Percentiles rank a stretch among this genome's conserved stretches.
These are phyloP conservation scores for Rhamphomyia laevipes DNA, from an alignment of 2,888 invertebrate species.

Conservation along the genomic window DNA sequence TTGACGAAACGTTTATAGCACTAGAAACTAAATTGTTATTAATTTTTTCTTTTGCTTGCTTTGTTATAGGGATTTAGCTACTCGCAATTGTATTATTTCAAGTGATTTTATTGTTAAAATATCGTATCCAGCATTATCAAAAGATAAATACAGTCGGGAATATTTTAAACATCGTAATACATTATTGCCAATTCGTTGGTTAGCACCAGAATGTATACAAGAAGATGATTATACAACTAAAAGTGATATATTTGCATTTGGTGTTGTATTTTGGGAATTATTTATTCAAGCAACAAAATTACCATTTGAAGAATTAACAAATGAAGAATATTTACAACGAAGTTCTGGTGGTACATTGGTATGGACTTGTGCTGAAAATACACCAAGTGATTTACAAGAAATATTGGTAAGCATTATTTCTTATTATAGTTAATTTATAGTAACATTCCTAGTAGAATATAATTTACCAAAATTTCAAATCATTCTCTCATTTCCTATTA, in stretches of 20 bases:
- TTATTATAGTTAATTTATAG: neutral
- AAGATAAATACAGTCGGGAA: constrained; percentile 80
- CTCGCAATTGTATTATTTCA: constrained; percentile 81
- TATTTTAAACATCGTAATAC: constrained; percentile 77
- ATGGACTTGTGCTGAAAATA: constrained; percentile 54
- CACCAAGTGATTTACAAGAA: constrained; percentile 49
- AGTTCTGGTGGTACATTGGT: constrained; percentile 44
- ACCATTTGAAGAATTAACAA: constrained; percentile 46
- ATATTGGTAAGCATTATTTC: constrained; percentile 45
- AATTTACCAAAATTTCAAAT: neutral
- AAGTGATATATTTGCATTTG: constrained; percentile 87
- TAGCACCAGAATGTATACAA: constrained; percentile 77
- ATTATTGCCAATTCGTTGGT: constrained; percentile 80
- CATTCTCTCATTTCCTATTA: neutral
- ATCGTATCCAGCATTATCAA: constrained; percentile 63
- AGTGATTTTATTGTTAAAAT: constrained; percentile 70
- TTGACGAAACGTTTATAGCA: neutral
- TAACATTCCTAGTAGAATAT: neutral
- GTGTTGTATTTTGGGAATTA: constrained; percentile 82
- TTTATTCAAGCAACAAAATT: constrained; percentile 65
- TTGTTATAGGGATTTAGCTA: constrained; percentile 66
- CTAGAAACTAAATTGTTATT: too few relatives aligned
- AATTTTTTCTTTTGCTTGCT: too few relatives aligned
- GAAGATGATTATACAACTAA: constrained; percentile 88
- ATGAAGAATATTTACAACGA: constrained; percentile 32